Evolutionary conservation across 1,140 invertebrate genomes (phyloP), one percentile per base, ranked within the genome.

Genomic region (Drosophila bifasciata): DNA sequence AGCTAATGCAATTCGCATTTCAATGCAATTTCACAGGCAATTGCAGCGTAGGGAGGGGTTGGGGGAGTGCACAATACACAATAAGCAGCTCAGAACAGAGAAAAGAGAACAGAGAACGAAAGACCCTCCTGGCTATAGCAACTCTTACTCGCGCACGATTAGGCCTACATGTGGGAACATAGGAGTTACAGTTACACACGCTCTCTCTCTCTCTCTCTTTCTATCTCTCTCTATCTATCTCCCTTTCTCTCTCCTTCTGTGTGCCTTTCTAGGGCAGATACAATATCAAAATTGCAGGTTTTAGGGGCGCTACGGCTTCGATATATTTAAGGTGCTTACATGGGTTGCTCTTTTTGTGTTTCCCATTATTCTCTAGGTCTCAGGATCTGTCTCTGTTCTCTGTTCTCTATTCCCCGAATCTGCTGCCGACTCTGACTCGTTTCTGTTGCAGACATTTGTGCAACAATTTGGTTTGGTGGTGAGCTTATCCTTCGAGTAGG

Each of bases 301-400:
- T 61, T 13, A 76, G 64, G 63, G 63, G 74, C 63, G 64, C 64
- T 76, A 68, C 41, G 17, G 70, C 66, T 50, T 48, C 61, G 59
- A 51, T 53, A 71, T 78, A 85, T 83, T 88, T 88, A 88, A 88
- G 83, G 83, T 88, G 78, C 83, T 88, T 88, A 88, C 83, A 86
- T 50, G 83, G 83, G 84, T 76, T 85, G 81, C 77, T 83, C 83
- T 73, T 67, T 80, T 74, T 53, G 69, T 43, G 28, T 9, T 63
- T 32, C 17, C 39, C 45, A 51, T 74, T 71, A 50, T 67, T 59
- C 25, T 56, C 3, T 51, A 13, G 8, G 19, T 36, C 5, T 56
- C 19, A 3, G 19, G 1, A 17, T 56, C 3, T 51, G 15, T 5
- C 25, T 36, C 11, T 56, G 6, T 43, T n/a, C 43, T 15, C 60